Evolutionary conservation across 2,797 vertebrate genomes (phyloP).

Genomic region (Menidia menidia): DNA sequence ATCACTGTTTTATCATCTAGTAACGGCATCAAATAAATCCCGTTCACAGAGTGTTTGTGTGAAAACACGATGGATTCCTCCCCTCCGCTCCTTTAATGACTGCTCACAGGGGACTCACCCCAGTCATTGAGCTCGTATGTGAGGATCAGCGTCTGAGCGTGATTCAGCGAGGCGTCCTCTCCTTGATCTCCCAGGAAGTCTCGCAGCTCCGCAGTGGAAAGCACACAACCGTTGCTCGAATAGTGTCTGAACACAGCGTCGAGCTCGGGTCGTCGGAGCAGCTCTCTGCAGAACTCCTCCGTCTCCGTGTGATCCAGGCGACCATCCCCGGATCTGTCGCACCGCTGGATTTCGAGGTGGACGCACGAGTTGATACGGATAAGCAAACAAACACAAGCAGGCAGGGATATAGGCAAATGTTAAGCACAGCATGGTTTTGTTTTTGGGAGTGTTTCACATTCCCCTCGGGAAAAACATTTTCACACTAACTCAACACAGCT

Average conservation of each 20-base stretch:
- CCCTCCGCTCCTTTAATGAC: constrained; percentile 24
- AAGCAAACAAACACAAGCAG: background rate
- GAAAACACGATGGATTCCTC: constrained; percentile 4
- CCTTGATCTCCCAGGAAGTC: constrained; percentile 94
- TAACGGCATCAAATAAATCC: background rate
- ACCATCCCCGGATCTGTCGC: constrained; percentile 87
- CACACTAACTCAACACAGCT: constrained; percentile 41
- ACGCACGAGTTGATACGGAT: constrained; percentile 7
- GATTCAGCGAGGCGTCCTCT: constrained; percentile 85
- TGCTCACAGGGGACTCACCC: constrained; percentile 79
- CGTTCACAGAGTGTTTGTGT: constrained; percentile 6
- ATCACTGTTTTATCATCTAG: constrained; percentile 22
- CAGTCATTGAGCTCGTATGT: constrained; percentile 90
- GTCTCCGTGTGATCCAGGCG: constrained; percentile 91
- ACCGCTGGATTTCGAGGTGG: constrained; percentile 82
- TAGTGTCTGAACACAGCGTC: constrained; percentile 90
- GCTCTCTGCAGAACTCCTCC: constrained; percentile 91
- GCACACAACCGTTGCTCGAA: constrained; percentile 88
- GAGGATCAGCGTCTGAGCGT: constrained; percentile 84
- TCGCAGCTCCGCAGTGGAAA: constrained; percentile 88
- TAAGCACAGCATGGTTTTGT: constrained; percentile 22
- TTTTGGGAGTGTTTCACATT: constrained; percentile 38
- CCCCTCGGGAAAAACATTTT: constrained; percentile 28
- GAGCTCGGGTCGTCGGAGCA: constrained; percentile 92
- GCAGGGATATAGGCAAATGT: constrained; percentile 16